These are phyloP conservation scores for Siderastrea radians DNA, from an alignment of 92 coral and sea anemone species.

Conservation along the genomic window DNA sequence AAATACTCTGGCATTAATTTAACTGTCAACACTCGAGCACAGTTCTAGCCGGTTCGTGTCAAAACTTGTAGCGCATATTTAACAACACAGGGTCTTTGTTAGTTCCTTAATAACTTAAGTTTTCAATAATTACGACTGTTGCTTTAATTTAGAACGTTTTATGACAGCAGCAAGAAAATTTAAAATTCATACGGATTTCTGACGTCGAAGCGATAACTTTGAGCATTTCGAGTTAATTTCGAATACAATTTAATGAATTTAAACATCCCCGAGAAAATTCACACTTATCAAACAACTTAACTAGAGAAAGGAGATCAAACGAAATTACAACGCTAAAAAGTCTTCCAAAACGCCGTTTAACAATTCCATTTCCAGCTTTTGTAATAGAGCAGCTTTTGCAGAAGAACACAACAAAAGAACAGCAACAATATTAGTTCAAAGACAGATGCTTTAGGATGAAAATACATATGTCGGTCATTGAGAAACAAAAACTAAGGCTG, in stretches of 20 bases:
- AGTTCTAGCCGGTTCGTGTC: neutral
- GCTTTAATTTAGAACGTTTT: neutral
- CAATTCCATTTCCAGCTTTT: neutral
- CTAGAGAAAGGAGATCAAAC: neutral
- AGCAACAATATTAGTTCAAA: neutral
- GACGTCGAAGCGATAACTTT: neutral
- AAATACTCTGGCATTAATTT: neutral
- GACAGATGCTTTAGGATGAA: conserved; percentile 24
- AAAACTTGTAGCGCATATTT: conserved; percentile 9
- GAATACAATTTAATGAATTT: too few relatives aligned
- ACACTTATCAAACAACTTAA: neutral
- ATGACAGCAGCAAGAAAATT: neutral
- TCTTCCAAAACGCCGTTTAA: neutral
- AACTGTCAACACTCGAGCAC: neutral
- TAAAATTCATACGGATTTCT: neutral
- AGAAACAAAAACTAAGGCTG: neutral
- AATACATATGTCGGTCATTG: neutral
- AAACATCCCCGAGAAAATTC: neutral
- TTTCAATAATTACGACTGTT: neutral
- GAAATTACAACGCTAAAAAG: neutral
- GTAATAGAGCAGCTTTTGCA: neutral
- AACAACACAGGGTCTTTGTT: conserved; percentile 10
- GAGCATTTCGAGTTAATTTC: neutral
- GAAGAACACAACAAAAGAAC: conserved; percentile 16
- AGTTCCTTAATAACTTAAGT: conserved; percentile 26